These are phyloP conservation scores for Iguana delicatissima DNA, from an alignment of 2,797 vertebrate species.

Conservation along the genomic window DNA sequence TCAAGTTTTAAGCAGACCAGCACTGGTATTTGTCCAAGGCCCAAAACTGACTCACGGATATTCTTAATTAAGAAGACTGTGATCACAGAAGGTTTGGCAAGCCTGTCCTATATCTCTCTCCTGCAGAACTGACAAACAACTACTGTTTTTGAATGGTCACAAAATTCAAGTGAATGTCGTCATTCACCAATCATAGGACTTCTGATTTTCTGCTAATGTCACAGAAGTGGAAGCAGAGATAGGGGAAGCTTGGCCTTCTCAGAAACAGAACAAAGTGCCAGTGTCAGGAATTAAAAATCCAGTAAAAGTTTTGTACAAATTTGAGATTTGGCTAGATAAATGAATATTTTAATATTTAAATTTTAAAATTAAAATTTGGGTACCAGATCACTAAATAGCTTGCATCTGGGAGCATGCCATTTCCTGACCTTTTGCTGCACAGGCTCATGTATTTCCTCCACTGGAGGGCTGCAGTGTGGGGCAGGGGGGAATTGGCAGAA, in stretches of 20 bases:
- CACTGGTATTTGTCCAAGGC: conserved; percentile 26
- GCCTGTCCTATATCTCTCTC: background rate
- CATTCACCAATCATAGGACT: accelerated
- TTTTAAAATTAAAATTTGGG: background rate
- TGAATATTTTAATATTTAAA: background rate
- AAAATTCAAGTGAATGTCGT: accelerated
- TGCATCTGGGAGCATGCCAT: too few species aligned
- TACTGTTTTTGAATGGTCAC: conserved; percentile 12
- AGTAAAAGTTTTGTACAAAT: background rate
- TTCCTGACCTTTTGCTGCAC: background rate
- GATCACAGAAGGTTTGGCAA: conserved; percentile 26
- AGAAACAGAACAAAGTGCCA: background rate
- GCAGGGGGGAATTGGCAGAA: background rate
- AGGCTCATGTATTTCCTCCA: background rate
- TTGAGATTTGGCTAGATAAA: background rate
- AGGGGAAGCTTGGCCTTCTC: background rate
- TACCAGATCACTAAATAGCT: background rate
- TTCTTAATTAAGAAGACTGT: background rate
- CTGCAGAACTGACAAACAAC: accelerated
- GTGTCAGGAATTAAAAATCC: background rate
- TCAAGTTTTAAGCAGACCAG: conserved; percentile 1
- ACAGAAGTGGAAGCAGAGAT: background rate
- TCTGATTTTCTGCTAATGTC: background rate
- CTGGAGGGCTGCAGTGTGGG: background rate
- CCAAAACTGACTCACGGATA: conserved; percentile 58